These are phyloP conservation scores for Chelonoidis abingdonii DNA, from an alignment of 2,113 vertebrate genomes.

Conservation along the genomic window DNA sequence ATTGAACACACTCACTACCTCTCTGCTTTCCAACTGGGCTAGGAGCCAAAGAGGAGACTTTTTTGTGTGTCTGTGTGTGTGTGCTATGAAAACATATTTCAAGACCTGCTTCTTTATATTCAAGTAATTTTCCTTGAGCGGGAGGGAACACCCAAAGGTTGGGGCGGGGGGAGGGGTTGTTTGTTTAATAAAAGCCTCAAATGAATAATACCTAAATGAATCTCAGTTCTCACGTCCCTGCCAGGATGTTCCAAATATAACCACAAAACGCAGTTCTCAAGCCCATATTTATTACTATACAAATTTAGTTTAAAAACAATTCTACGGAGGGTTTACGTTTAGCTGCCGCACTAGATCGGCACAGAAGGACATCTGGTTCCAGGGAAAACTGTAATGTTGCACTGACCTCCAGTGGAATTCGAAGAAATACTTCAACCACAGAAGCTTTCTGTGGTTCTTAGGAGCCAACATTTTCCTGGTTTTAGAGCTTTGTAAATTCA, in stretches of 20 bases:
- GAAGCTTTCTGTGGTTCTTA: not conserved
- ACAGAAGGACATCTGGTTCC: not conserved
- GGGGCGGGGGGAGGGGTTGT: not conserved
- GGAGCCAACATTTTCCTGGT: not conserved
- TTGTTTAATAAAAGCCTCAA: constrained; percentile 5
- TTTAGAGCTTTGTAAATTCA: not conserved
- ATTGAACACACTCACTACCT: rapidly evolving
- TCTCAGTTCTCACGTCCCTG: constrained; percentile 34
- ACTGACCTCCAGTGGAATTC: constrained; percentile 81
- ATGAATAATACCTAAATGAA: constrained; percentile 32
- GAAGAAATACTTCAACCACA: not conserved
- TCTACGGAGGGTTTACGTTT: constrained; percentile 45
- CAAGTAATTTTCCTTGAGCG: constrained; percentile 16
- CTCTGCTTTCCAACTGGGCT: not conserved
- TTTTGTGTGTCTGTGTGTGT: too few relatives aligned
- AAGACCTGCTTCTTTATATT: constrained; percentile 1
- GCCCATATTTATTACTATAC: constrained; percentile 68
- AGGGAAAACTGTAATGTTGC: constrained; percentile 52
- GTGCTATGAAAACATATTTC: not conserved
- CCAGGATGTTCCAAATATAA: constrained; percentile 67
- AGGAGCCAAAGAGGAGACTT: not conserved
- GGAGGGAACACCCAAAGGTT: not conserved
- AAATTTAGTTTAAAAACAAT: constrained; percentile 66
- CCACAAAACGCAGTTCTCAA: constrained; percentile 51
- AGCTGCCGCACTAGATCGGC: not conserved